These are phyloP conservation scores for Aphrocallistes beatrix DNA, from an alignment of 37 sponge, comb jelly and placozoan genomes.

Conservation along the genomic window DNA sequence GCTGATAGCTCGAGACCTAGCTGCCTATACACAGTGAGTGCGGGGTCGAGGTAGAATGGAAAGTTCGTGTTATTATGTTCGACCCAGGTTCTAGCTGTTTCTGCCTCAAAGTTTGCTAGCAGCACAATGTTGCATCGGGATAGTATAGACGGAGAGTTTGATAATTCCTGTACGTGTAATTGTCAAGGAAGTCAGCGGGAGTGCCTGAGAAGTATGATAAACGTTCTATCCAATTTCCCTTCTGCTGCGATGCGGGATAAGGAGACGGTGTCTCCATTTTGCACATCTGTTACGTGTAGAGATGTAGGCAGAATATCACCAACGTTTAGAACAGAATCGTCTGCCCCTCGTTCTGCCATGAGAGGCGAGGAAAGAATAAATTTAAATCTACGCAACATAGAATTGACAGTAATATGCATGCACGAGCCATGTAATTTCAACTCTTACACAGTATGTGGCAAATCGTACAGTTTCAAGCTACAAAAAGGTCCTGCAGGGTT, in stretches of 20 bases:
- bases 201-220: background rate
- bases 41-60: background rate
- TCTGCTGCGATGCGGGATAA: background rate
- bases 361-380: background rate
- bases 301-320: background rate
- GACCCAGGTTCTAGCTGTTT: background rate
- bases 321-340: background rate
- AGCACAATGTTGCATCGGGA: background rate
- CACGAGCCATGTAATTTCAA: no score
- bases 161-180: background rate
- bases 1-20: background rate
- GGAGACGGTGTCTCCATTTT: background rate
- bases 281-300: background rate
- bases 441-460: no score
- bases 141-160: background rate
- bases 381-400: no score
- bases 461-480: no score
- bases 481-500: no score
- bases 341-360: background rate
- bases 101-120: background rate
- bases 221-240: background rate
- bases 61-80: background rate
- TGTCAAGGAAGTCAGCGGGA: constrained; percentile 2
- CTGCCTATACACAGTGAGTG: background rate
- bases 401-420: no score